Base-by-base conservation (phyloP, 1,140 invertebrate species). In the Trachymyrmex cornetzi region DNA sequence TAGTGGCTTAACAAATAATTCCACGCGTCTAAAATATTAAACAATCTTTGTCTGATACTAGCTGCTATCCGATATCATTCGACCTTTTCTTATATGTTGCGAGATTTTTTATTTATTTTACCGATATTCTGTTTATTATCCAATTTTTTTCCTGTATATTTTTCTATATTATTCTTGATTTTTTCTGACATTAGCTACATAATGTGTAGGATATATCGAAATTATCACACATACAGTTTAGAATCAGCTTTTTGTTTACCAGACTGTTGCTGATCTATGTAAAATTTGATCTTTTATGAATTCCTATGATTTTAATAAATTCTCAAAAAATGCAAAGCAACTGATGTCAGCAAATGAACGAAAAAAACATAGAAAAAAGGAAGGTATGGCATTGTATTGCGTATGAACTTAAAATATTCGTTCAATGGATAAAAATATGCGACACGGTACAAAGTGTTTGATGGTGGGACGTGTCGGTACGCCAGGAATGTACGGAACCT, bases 401-500 rank as follows among this genome's bases (percentile, higher is more conserved):
- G 34, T 50, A 57, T 24, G 38, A n/a, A 12, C 22, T 50, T 24
- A 12, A 24, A 22, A 38, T 14, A 50, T 44, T 50, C 24, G 24
- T 1, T 50, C 38, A 71, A 71, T 72, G 87, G 55, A 53, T 81
- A 57, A 66, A 89, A 85, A 79, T 64, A 79, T 59, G 48, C 11
- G 59, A 50, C 16, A 61, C n/a, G 64, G 19, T 77, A 38, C 27
- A 50, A 71, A 67, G 61, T 59, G 57, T 87, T 88, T 67, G 87
- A 88, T 85, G 30, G 77, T 88, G 61, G 77, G 87, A 92, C 90
- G 87, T 27, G 86, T n/a, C 67, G 86, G 89, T 85, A 86, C 77
- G 91, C 81, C 53, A 34, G 90, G 92, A 93, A 93, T 92, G 89
- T 86, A 81, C 88, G 66, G 64, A 48, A 85, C 50, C 77, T 66